A percentile compares a stretch with the other conserved stretches of the same genome.
Conservation (phyloP, 92 coral and sea anemone genomes). For the Umimayanthus chanpuru region DNA sequence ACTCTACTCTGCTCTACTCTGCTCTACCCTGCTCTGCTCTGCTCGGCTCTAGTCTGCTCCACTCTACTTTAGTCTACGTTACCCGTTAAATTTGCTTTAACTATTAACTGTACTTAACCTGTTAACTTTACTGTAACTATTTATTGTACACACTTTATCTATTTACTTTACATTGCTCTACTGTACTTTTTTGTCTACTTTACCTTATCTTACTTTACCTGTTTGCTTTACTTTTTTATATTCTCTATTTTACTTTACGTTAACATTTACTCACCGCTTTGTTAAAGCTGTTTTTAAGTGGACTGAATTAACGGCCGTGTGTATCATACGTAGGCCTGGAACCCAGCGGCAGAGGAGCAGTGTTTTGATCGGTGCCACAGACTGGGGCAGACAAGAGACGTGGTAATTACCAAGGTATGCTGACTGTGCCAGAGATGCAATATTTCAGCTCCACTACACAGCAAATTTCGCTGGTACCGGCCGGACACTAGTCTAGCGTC, state of each 20-base stretch:
- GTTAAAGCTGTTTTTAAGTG: too few relatives aligned
- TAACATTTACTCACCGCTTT: background rate
- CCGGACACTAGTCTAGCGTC: too few relatives aligned
- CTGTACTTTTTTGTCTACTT: background rate
- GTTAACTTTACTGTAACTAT: too few relatives aligned
- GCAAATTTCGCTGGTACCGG: too few relatives aligned
- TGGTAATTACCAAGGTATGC: slow-evolving; percentile 74
- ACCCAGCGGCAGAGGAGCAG: slow-evolving; percentile 91
- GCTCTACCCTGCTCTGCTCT: too few relatives aligned
- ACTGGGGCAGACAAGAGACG: slow-evolving; percentile 78
- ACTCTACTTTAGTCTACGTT: background rate
- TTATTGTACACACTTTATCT: too few relatives aligned
- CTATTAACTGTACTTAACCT: background rate
- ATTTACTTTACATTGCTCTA: too few relatives aligned
- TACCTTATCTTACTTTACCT: background rate
- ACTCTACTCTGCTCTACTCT: too few relatives aligned
- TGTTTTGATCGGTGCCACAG: slow-evolving; percentile 90
- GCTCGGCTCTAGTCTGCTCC: too few relatives aligned
- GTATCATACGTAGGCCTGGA: slow-evolving; percentile 68
- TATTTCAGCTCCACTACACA: too few relatives aligned
- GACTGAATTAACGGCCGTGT: background rate
- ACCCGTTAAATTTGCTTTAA: background rate
- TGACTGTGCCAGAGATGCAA: background rate
- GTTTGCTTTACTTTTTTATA: background rate
- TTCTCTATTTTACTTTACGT: background rate